Evolutionary conservation across 2,888 invertebrate genomes (phyloP), one percentile per base, ranked within the genome.

Genomic region (Cephalotes varians): DNA sequence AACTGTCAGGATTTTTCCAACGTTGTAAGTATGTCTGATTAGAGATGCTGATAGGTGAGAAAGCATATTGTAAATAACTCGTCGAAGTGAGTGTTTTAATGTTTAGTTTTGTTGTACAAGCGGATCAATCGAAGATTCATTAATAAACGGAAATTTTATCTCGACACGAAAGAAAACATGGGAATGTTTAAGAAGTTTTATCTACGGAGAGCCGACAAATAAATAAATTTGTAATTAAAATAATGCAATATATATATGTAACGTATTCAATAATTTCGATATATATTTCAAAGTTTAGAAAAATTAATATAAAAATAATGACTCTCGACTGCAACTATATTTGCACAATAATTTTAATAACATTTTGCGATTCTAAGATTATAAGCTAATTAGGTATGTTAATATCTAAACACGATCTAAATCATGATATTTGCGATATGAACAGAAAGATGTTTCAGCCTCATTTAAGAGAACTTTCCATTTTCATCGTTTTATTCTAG

Each of bases 41-140:
- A 79, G 72, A 79, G 72, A 56, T 44, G 56, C 56, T 34, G 77
- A 79, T 79, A 79, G 71, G 25, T 56, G 77, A 72, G 77, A 79
- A 71, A 79, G 56, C 77, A 44, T 44, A 79, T 79, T 79, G 72
- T 79, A 56, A 79, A 79, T 47, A 79, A 79, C 44, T 34, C 44
- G 77, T 79, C 44, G 77, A 56, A 28, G 2, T 56, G 72, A 79
- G 71, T 79, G 56, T 71, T 72, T 56, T 56, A 67, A n/a, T 28
- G 15, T 21, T 21, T n/a, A n/a, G n/a, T n/a, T n/a, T n/a, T n/a
- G n/a, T n/a, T n/a, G n/a, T n/a, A n/a, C 49, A 10, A n/a, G 21
- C 25, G 51, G 10, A 34, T 40, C 18, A 25, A 64, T 74, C 34
- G 0, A 34, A 25, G 18, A 21, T 51, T 77, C 18, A 12, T 44